Conservation (phyloP, 2,113 vertebrate species). For the Rhabdomys dilectus region DNA sequence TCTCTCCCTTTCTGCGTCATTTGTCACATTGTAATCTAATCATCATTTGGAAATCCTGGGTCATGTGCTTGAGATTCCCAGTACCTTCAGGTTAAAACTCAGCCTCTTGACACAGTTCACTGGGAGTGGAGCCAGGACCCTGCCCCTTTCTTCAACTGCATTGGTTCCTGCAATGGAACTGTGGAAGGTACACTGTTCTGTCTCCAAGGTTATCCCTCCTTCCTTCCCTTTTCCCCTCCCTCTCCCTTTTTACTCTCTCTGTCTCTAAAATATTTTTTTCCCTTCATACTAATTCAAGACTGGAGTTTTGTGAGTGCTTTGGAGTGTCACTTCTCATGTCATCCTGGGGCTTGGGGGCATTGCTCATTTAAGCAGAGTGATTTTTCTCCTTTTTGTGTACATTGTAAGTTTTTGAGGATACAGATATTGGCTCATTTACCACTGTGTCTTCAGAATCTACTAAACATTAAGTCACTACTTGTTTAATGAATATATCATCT, state of each 20-base stretch:
- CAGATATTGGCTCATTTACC: background rate
- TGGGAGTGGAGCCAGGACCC: background rate
- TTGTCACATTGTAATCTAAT: background rate
- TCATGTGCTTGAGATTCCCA: background rate
- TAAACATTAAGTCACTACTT: background rate
- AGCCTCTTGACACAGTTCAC: background rate
- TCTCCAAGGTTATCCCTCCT: background rate
- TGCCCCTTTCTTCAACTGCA: background rate
- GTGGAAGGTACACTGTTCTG: background rate
- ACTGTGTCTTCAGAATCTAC: background rate
- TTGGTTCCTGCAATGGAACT: background rate
- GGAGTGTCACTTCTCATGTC: background rate
- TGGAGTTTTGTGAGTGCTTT: background rate
- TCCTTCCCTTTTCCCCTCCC: background rate
- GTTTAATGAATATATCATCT: constrained; percentile 39
- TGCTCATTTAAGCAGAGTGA: background rate
- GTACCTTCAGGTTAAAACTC: constrained; percentile 37
- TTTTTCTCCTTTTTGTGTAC: constrained; percentile 16
- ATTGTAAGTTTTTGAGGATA: background rate
- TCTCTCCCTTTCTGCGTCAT: background rate
- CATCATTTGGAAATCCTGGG: background rate
- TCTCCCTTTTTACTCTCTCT: rapidly evolving
- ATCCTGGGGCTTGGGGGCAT: background rate
- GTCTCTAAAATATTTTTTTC: background rate
- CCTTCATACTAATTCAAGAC: background rate